phyloP scores from a whole-genome alignment of 2,113 vertebrate genomes.

The Andinoacara biseriatus region DNA sequence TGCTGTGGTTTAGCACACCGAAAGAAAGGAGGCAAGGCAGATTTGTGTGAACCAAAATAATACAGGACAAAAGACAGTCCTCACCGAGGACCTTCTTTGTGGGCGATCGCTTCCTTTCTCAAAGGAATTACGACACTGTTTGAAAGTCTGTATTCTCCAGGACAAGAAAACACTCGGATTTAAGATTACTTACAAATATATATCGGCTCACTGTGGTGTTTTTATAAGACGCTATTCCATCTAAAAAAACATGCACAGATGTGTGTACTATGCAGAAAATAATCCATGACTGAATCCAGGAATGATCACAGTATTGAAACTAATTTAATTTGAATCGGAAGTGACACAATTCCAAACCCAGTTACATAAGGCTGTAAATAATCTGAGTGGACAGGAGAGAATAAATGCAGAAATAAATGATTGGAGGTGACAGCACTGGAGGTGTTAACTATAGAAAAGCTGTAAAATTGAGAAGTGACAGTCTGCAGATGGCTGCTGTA shows the following conservation, averaged over 20 bases:
- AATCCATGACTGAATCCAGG: neutral
- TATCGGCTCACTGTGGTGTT: neutral
- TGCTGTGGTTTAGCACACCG: neutral
- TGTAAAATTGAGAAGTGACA: neutral
- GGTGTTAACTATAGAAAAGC: constrained; percentile 6
- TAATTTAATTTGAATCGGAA: neutral
- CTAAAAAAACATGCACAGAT: neutral
- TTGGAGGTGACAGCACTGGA: neutral
- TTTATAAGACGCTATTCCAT: neutral
- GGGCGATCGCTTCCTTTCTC: neutral
- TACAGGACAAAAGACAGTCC: neutral
- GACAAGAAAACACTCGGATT: neutral
- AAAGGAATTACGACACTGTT: neutral
- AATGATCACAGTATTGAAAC: neutral
- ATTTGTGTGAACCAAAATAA: neutral
- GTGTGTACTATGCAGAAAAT: neutral
- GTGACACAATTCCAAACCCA: neutral
- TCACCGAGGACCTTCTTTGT: neutral
- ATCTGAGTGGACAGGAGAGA: neutral
- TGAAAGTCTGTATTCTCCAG: neutral
- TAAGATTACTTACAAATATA: neutral
- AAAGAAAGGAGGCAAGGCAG: neutral
- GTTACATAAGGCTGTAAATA: constrained; percentile 18
- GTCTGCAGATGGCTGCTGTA: neutral
- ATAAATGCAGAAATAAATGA: neutral